Conservation (phyloP, 1,140 invertebrate species). For the Bombus pyrosoma region DNA sequence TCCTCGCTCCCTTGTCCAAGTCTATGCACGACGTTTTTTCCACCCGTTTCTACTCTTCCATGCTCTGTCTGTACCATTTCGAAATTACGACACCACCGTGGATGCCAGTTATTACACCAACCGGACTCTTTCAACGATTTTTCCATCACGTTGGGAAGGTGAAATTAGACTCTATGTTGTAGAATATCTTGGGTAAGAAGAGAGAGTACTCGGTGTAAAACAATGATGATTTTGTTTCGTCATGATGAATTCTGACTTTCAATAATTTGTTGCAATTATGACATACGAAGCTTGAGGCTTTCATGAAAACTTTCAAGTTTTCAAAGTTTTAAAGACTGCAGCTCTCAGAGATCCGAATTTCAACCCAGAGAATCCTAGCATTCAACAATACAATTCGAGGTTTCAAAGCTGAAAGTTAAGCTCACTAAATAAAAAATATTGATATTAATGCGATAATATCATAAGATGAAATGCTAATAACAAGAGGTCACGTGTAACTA, state of each 20-base stretch:
- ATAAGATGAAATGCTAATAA: not conserved
- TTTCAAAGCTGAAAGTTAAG: too few relatives aligned
- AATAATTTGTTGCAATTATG: too few relatives aligned
- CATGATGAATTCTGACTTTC: too few relatives aligned
- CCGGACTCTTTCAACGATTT: slow-evolving; percentile 29
- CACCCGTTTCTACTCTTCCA: not conserved
- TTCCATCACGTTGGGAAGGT: not conserved
- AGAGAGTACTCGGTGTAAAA: not conserved
- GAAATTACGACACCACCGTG: slow-evolving; percentile 33
- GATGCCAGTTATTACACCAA: slow-evolving; percentile 35
- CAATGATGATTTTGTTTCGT: not conserved
- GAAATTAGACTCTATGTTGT: not conserved
- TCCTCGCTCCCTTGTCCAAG: not conserved
- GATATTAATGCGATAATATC: not conserved
- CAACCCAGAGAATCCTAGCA: too few relatives aligned
- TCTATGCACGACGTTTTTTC: not conserved
- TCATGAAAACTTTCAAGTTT: too few relatives aligned
- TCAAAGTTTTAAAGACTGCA: too few relatives aligned
- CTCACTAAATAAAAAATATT: not conserved
- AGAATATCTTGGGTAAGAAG: slow-evolving; percentile 17
- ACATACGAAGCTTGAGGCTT: too few relatives aligned
- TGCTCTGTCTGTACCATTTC: slow-evolving; percentile 9
- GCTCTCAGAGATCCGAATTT: too few relatives aligned
- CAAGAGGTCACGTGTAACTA: not conserved
- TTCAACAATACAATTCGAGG: too few relatives aligned